Percentiles rank a stretch among this genome's conserved stretches.
phyloP scores from a whole-genome alignment of 2,113 vertebrate species.

The Syrmaticus mikado region DNA sequence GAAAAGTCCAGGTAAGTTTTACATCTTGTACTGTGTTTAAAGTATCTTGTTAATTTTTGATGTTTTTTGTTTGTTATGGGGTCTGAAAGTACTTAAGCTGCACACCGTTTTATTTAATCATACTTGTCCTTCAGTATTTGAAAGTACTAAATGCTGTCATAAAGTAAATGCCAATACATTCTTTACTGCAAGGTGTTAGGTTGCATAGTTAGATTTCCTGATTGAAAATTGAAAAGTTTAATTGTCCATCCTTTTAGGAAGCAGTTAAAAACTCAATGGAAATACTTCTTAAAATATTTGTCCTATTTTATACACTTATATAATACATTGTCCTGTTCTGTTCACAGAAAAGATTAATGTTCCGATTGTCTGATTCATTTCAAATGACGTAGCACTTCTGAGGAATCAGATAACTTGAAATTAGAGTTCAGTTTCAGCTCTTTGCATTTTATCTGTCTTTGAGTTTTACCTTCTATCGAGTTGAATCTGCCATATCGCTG shows the following conservation, averaged over 20 bases:
- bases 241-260: neutral
- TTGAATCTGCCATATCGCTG: neutral
- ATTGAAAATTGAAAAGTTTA: neutral
- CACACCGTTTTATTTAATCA: neutral
- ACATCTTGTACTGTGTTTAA: neutral
- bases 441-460: neutral
- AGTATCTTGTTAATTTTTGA: neutral
- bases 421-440: neutral
- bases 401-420: neutral
- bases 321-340: neutral
- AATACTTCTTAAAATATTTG: neutral
- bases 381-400: neutral
- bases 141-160: neutral
- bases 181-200: neutral
- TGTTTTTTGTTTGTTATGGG: neutral
- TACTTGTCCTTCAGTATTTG: neutral
- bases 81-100: neutral
- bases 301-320: neutral
- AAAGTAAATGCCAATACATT: neutral
- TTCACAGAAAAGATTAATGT: neutral
- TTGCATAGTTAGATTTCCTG: neutral
- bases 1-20: constrained; percentile 45
- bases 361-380: neutral
- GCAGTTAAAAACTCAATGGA: neutral
- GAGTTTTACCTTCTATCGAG: neutral